phyloP scores from a whole-genome alignment of 2,113 vertebrate genomes.

The Leucosticte australis region DNA sequence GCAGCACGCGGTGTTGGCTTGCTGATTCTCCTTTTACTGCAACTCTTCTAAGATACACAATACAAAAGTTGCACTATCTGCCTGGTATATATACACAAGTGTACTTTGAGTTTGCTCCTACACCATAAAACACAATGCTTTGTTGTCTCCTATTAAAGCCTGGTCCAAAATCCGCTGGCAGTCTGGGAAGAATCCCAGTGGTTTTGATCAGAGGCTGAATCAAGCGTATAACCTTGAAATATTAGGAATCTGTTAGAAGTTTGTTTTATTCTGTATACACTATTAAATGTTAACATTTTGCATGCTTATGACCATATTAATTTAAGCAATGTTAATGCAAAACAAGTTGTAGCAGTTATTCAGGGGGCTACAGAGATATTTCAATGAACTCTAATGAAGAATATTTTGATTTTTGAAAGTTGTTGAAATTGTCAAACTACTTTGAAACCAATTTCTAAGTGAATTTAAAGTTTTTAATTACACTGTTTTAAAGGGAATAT shows the following conservation, averaged over 20 bases:
- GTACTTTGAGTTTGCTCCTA: background rate
- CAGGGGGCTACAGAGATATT: background rate
- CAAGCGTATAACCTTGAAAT: background rate
- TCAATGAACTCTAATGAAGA: background rate
- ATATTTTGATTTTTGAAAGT: background rate
- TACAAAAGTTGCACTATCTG: background rate
- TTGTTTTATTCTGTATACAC: background rate
- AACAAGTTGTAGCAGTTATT: slow-evolving; percentile 24
- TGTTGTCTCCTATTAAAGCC: background rate
- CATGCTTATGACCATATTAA: background rate
- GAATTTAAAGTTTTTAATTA: slow-evolving; percentile 38
- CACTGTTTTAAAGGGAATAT: slow-evolving; percentile 44
- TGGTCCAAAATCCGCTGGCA: background rate
- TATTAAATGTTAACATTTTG: background rate
- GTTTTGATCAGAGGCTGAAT: background rate
- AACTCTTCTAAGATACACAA: background rate
- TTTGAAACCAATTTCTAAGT: slow-evolving; percentile 46
- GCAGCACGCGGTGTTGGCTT: background rate
- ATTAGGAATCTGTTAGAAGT: background rate
- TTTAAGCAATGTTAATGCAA: slow-evolving; percentile 28
- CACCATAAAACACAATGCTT: background rate
- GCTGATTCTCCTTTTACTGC: background rate
- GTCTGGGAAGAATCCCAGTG: background rate
- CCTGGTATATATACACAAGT: background rate
- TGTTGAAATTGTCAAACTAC: background rate